Conservation (phyloP, 30 jellyfish, hydroid and myxozoan species). For the Hydractinia symbiolongicarpus region DNA sequence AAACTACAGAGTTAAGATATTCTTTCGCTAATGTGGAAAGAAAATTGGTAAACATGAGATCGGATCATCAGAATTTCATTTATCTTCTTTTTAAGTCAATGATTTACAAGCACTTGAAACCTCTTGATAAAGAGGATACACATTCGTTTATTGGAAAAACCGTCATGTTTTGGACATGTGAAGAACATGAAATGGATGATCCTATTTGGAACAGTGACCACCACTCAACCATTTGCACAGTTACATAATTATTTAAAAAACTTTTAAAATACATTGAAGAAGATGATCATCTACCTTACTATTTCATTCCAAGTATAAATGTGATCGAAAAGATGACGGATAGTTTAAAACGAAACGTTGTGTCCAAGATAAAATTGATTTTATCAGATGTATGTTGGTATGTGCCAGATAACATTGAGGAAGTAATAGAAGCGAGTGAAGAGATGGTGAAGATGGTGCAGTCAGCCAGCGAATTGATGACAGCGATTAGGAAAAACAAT, state of each 20-base stretch:
- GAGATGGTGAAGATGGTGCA: neutral
- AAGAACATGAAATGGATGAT: conserved; percentile 20
- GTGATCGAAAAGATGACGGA: conserved; percentile 9
- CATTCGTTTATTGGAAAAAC: conserved; percentile 25
- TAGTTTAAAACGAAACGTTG: neutral
- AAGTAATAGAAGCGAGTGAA: neutral
- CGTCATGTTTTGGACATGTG: conserved; percentile 21
- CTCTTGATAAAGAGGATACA: neutral
- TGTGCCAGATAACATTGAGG: neutral
- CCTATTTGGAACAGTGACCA: conserved; percentile 13
- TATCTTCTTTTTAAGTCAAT: conserved; percentile 19
- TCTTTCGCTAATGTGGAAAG: conserved; percentile 29
- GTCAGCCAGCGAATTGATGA: neutral
- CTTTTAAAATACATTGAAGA: neutral
- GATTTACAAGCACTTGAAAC: conserved; percentile 26
- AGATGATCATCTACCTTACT: conserved; percentile 5
- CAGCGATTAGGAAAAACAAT: no score
- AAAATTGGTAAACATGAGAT: conserved; percentile 5
- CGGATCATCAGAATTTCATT: conserved; percentile 12
- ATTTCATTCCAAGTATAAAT: conserved; percentile 4
- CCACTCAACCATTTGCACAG: neutral
- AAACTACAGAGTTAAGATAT: conserved; percentile 10
- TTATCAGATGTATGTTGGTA: neutral
- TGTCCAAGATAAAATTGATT: neutral
- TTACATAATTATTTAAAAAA: neutral